Base-by-base conservation (phyloP, 2,113 vertebrate genomes). In the Tautogolabrus adspersus region DNA sequence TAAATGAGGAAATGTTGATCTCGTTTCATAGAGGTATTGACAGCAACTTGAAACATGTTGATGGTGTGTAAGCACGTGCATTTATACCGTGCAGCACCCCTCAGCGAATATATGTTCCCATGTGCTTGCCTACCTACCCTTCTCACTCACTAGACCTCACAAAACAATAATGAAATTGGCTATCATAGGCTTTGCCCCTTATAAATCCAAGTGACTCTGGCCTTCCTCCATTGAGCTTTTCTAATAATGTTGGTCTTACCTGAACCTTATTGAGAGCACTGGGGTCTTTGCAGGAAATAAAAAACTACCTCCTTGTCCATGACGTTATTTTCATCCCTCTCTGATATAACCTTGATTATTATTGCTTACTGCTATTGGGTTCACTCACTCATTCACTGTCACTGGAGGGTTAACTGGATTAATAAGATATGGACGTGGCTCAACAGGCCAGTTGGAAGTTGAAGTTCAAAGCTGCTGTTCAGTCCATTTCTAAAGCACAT, bases 241-340 rank as follows among this genome's bases (percentile, higher is more conserved):
- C 90, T 91, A 93, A 94, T 94, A 94, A 93, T 75, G 83, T 61
- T 60, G 81, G 89, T 91, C 83, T 93, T 94, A 93, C 90, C 88
- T 73, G 79, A 75, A 77, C 85, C 81, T 90, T 91, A 90, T 86
- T 88, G 85, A 85, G 90, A 87, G 86, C 83, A 86, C 77, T 78
- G 56, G 10, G 89, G 86, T 90, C 85, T 88, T 82, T 23, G 34
- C 83, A 79, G 88, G 81, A 89, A 92, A 94, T 92, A 88, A 93
- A 89, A 88, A 78, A 85, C 79, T 75, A 87, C 83, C 82, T 81
- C 81, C 56, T 75, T 79, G 87, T 84, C 75, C 46, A 34, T 73
- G 76, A 69, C 42, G 23, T 75, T 76, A 66, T 86, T 84, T 84
- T 85, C 79, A 72, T 81, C 84, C 74, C 66, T 68, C 73, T 79